These are phyloP conservation scores for Takifugu ocellatus DNA, from an alignment of 2,797 vertebrate genomes.

Conservation along the genomic window DNA sequence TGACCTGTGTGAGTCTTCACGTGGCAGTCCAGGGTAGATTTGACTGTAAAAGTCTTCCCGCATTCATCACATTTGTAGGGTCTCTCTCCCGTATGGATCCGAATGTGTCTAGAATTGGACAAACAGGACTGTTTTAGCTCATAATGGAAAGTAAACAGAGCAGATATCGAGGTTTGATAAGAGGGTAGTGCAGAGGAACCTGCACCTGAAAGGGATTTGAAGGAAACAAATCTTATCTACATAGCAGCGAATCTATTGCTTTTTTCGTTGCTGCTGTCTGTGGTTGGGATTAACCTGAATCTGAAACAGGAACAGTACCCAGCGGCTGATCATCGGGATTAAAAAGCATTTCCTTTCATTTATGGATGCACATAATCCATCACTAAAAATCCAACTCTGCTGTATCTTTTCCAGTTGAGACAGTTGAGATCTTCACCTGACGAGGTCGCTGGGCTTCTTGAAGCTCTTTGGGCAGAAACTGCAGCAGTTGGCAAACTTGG, in stretches of 20 bases:
- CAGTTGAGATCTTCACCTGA: slow-evolving; percentile 78
- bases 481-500: slow-evolving; percentile 94
- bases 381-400: no score
- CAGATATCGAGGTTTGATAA: background rate
- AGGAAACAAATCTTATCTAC: no score
- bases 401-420: no score
- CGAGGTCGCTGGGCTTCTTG: slow-evolving; percentile 96
- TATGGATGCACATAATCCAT: no score
- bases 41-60: slow-evolving; percentile 97
- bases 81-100: slow-evolving; percentile 97
- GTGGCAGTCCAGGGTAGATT: slow-evolving; percentile 95
- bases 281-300: no score
- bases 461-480: slow-evolving; percentile 97
- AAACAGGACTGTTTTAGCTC: background rate
- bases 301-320: no score
- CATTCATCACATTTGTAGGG: slow-evolving; percentile 96
- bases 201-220: no score
- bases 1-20: slow-evolving; percentile 96
- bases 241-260: no score
- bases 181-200: no score
- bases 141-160: background rate
- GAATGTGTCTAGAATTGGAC: slow-evolving; percentile 81
- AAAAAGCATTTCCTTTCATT: no score
- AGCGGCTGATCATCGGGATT: no score
- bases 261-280: no score